Conservation (phyloP, 2,113 vertebrate genomes). For the Chauna torquata region DNA sequence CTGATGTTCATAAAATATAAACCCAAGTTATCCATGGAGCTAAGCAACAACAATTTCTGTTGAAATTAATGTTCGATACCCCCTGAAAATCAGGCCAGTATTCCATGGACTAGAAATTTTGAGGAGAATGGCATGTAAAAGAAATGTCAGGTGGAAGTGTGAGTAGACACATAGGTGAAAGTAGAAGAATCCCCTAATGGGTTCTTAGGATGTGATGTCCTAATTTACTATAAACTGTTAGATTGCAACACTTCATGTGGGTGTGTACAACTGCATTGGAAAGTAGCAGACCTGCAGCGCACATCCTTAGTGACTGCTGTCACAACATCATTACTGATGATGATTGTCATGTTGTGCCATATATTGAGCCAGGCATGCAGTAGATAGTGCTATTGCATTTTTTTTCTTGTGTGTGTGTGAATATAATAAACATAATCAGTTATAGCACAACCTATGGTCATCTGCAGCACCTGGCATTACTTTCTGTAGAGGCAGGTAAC, state of each 20-base stretch:
- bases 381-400: background rate
- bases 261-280: background rate
- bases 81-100: background rate
- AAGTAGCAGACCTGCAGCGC: background rate
- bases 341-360: background rate
- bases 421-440: background rate
- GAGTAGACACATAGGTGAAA: background rate
- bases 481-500: background rate
- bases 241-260: rapidly evolving
- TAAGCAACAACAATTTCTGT: background rate
- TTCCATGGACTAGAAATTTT: background rate
- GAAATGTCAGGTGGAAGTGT: background rate
- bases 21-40: rapidly evolving
- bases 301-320: background rate
- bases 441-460: background rate
- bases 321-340: background rate
- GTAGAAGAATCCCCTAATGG: background rate
- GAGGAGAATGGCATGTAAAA: background rate
- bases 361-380: background rate
- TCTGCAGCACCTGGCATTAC: background rate
- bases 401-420: no score
- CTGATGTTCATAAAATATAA: background rate
- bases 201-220: background rate
- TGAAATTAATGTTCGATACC: background rate
- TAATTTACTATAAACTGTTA: background rate